Base-by-base conservation (phyloP, 2,888 invertebrate species). In the Ophioninae sp. region DNA sequence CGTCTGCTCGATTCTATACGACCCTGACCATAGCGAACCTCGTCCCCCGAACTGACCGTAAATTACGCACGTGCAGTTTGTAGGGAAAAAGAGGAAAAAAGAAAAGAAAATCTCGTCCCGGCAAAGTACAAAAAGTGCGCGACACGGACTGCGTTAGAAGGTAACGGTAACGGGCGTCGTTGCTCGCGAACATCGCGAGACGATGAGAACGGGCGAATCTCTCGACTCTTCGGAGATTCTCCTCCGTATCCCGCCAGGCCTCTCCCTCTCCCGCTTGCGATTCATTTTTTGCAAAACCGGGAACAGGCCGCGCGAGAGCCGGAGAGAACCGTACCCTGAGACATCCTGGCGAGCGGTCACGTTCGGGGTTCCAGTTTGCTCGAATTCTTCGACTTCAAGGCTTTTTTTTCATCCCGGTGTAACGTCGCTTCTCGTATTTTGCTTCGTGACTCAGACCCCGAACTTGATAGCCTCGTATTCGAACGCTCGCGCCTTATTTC, bases 81-180 rank as follows among this genome's bases (percentile, higher is more conserved):
- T 62, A 79, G 87, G 87, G 87, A 85, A 79, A 59, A 69, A 88
- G 86, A 79, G 23, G 64, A 64, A 17, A 50, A 68, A 68, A 56
- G 64, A 69, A 82, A 68, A 82, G 23, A 44, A 50, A 20, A 50
- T 79, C 70, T 70, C 72, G 77, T 82, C 83, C 68, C 73, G 70
- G 74, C 79, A 79, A 78, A 84, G 84, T 85, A 87, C 87, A 89
- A 89, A 89, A 89, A 90, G 86, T 85, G 70, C 86, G 83, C 83
- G 85, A 84, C 85, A 85, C 88, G 87, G 85, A 87, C 88, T 89
- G 88, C 87, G 85, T 86, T 86, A 87, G 86, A 88, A 89, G 83
- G 83, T 89, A 90, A 90, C 88, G 88, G 89, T 87, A 86, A 77
- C 85, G 81, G 81, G 81, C 79, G 86, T 86, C 87, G 85, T 86